phyloP scores from a whole-genome alignment of 2,113 vertebrate genomes.

The Ochotona curzoniae region DNA sequence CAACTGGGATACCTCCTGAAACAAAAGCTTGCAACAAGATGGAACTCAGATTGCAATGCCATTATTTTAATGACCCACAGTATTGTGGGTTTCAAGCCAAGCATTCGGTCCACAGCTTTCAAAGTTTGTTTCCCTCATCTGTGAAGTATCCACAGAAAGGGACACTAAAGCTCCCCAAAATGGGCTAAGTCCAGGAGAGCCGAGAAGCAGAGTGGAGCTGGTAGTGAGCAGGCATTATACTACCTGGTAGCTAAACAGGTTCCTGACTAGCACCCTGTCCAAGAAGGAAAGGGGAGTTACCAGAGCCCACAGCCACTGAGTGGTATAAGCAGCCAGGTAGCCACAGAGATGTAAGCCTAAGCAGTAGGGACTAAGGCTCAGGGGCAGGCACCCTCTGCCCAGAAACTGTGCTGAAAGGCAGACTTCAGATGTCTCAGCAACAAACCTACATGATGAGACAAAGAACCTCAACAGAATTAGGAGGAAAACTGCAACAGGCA shows the following conservation, averaged over 20 bases:
- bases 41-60: slow-evolving; percentile 9
- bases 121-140: slow-evolving; percentile 21
- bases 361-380: neutral
- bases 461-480: slow-evolving; percentile 11
- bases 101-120: neutral
- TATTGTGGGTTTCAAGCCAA: slow-evolving; percentile 14
- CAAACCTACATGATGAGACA: neutral
- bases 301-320: neutral
- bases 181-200: neutral
- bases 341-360: neutral
- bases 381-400: neutral
- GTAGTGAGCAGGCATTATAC: neutral
- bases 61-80: neutral
- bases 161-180: neutral
- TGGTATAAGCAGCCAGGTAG: neutral
- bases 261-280: neutral
- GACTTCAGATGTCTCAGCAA: neutral
- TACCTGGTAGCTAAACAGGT: neutral
- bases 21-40: slow-evolving; percentile 46
- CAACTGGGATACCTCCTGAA: slow-evolving; percentile 29
- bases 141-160: neutral
- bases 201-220: neutral
- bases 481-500: neutral
- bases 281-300: neutral
- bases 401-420: neutral